Conservation (phyloP, 2,888 invertebrate species). For the Phyto melanocephala region DNA sequence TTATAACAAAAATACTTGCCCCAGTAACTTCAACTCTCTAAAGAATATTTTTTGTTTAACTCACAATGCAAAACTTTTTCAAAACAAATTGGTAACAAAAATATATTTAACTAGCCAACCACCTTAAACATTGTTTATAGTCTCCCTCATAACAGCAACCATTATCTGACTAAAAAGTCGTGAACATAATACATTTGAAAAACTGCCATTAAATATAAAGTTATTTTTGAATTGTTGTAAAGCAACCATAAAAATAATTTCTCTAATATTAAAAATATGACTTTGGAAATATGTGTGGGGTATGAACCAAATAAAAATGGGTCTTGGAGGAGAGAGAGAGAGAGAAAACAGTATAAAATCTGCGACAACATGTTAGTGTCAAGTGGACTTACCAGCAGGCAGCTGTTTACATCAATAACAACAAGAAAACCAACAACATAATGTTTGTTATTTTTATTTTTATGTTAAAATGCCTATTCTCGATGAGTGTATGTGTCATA, state of each 20-base stretch:
- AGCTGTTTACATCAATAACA: neutral
- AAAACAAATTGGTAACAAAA: neutral
- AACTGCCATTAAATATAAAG: slow-evolving; percentile 1
- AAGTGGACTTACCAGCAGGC: no score
- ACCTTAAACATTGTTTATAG: neutral
- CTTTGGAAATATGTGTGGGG: slow-evolving; percentile 6
- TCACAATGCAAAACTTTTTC: no score
- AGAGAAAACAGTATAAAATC: no score
- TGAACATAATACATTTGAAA: neutral
- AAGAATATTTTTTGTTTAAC: no score
- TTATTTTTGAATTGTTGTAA: slow-evolving; percentile 15
- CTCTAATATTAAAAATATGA: slow-evolving; percentile 23
- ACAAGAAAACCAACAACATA: neutral
- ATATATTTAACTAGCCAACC: no score
- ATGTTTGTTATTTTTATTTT: neutral
- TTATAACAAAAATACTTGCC: no score
- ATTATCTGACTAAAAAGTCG: no score
- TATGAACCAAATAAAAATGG: slow-evolving; percentile 8
- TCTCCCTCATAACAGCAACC: no score
- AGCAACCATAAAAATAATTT: slow-evolving; percentile 1
- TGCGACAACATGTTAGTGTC: no score
- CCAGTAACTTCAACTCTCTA: no score
- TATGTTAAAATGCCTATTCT: neutral
- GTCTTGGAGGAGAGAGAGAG: slow-evolving; percentile 4
- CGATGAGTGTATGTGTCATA: neutral